phyloP scores from a whole-genome alignment of 1,140 invertebrate species.

The Potamilus streckersoni region DNA sequence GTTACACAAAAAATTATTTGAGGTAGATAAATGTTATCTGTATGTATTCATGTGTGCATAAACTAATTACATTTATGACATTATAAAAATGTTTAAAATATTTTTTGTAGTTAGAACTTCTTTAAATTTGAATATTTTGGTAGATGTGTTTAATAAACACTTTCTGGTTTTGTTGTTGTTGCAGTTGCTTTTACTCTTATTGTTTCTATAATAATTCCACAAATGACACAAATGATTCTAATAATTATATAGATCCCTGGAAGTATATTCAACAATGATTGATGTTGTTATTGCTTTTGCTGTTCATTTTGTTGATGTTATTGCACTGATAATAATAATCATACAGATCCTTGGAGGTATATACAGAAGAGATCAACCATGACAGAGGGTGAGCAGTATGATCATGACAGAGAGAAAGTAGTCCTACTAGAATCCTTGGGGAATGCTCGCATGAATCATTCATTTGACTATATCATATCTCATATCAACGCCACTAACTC shows the following conservation, averaged over 20 bases:
- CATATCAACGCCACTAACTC: slow-evolving; percentile 39
- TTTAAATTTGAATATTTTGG: too few species aligned
- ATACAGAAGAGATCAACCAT: slow-evolving; percentile 25
- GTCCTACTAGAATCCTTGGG: slow-evolving; percentile 35
- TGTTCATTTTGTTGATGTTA: too few species aligned
- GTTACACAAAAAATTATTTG: too few species aligned
- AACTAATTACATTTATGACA: too few species aligned
- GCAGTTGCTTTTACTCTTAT: neutral
- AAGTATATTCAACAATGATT: slow-evolving; percentile 23
- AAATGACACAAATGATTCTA: too few species aligned
- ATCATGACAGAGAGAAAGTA: slow-evolving; percentile 26
- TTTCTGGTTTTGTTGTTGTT: slow-evolving; percentile 5
- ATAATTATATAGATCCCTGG: slow-evolving; percentile 23
- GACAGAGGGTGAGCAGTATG: slow-evolving; percentile 22
- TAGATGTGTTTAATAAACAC: too few species aligned
- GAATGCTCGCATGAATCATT: slow-evolving; percentile 28
- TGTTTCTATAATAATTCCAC: too few species aligned
- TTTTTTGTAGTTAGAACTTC: too few species aligned
- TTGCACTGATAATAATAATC: too few species aligned
- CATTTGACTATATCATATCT: slow-evolving; percentile 39
- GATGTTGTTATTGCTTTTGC: neutral
- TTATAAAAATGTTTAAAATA: too few species aligned
- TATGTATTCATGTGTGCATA: too few species aligned
- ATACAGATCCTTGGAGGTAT: slow-evolving; percentile 30
- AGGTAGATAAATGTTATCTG: too few species aligned